Evolutionary conservation across 2,888 invertebrate species (phyloP), one percentile per base, ranked within the genome.

Genomic region (Melolontha melolontha): DNA sequence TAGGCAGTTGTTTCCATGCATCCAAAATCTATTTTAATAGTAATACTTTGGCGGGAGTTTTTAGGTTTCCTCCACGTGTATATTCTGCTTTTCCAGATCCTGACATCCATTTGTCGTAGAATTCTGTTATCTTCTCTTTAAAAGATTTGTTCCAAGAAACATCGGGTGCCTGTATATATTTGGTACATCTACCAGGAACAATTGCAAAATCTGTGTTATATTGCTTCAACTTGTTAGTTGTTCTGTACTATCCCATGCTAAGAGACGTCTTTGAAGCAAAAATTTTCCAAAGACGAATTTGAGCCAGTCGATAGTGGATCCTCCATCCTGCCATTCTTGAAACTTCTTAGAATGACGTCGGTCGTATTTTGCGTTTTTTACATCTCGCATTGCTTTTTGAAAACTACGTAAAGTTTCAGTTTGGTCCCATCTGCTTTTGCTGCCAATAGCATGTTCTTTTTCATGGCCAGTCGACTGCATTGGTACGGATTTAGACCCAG

Each of bases 71-170:
- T 29, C 29, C 51, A 52, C 12, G 34, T n/a, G 34, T 29, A 34
- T 52, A 52, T 52, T 29, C 14, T 52, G 27, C 29, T 52, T 29
- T 1, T 52, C 29, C 34, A n/a, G 34, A 27, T 51, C 34, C 51
- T n/a, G 34, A 34, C 51, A 29, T 29, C 34, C 22, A 51, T 29
- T 51, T 51, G 27, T 51, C 51, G 6, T 51, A 51, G 29, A 51
- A 51, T 4, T 51, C 51, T 29, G 51, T 51, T 51, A 51, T 51
- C 51, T 51, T 51, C 22, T 51, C 11, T 51, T 50, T 50, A 50
- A 50, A 50, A 50, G 27, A 10, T 50, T 29, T 51, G 51, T 29
- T 29, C 29, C 29, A 29, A 6, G 29, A 29, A 29, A 29, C 29
- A 51, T 51, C 29, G 8, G n/a, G 29, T 51, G 51, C 29, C 29